Evolutionary conservation across 2,113 vertebrate species (phyloP), one percentile per base, ranked within the genome.

Genomic region (Hyla sarda): DNA sequence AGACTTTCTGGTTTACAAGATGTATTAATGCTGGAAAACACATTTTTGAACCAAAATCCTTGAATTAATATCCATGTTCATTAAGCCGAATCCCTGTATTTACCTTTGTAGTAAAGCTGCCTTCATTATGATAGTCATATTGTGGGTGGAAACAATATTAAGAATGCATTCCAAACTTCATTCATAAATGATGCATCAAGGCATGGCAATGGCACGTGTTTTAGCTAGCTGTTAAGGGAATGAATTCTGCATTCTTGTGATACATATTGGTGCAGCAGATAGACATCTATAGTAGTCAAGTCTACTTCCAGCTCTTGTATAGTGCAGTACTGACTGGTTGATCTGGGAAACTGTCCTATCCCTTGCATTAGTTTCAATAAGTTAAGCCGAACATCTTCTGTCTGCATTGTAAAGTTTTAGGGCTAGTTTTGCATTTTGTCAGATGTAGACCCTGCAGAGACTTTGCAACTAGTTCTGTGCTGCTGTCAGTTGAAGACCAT

Each of bases 1-100:
- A 62, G 34, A 62, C 78, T 45, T 81, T 81, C 78, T 81, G 78
- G 78, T 81, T 81, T 81, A 81, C 78, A 81, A 65, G 78, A 28
- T 56, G 13, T 65, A 47, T 47, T 25, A 81, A 45, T 47, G 77
- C 77, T 80, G 56, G 19, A 28, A 45, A 81, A 28, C 37, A 77
- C 48, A 32, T 77, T 78, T 65, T 23, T 28, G 3, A 79, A 12
- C 17, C 21, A 37, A 13, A 60, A 37, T 78, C 30, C 32, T 34
- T 58, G 60, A 37, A 69, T 16, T 32, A 34, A 69, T 34, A 28
- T 21, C 28, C 47, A 30, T 79, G 30, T 79, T 12, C 78, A 47
- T 81, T 58, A 81, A n/a, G 41, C 12, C 1, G n/a, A 47, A 62
- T 25, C 23, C 19, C 11, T 21, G 56, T 10, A 28, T 54, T 62